Evolutionary conservation across 2,888 invertebrate species (phyloP).

Genomic region (Cremastinae sp.): DNA sequence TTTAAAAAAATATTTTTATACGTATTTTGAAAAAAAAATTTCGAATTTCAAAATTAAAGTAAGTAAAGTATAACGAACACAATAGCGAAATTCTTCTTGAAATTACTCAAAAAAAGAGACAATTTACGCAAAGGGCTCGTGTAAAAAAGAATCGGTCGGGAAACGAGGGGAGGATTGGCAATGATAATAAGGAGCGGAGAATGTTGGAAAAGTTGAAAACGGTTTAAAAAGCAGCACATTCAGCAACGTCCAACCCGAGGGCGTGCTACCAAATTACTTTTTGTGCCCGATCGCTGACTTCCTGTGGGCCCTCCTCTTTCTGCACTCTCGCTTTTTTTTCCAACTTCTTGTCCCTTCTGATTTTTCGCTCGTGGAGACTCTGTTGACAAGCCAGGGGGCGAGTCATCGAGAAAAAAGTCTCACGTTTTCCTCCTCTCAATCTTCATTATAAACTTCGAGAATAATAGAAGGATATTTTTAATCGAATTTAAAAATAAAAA

Average conservation of each 20-base stretch:
- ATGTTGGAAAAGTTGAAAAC: slow-evolving; percentile 42
- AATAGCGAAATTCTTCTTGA: too few relatives aligned
- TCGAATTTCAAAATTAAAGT: too few relatives aligned
- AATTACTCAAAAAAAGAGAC: slow-evolving; percentile 26
- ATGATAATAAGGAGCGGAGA: slow-evolving; percentile 29
- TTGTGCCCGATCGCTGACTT: slow-evolving; percentile 67
- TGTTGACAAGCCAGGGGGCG: slow-evolving; percentile 7
- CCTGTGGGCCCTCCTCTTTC: slow-evolving; percentile 55
- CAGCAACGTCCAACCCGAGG: slow-evolving; percentile 66
- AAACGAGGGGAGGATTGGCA: slow-evolving; percentile 17
- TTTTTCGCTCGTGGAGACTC: slow-evolving; percentile 14
- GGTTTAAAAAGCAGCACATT: slow-evolving; percentile 67
- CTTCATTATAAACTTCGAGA: too few relatives aligned
- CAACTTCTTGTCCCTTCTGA: slow-evolving; percentile 5
- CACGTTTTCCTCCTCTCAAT: not conserved
- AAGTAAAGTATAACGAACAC: too few relatives aligned
- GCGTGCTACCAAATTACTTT: slow-evolving; percentile 71
- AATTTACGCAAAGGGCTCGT: slow-evolving; percentile 30
- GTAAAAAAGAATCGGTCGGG: not conserved
- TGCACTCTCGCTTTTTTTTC: slow-evolving; percentile 44
- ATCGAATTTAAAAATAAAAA: not conserved
- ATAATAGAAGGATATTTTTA: too few relatives aligned
- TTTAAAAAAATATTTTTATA: too few relatives aligned
- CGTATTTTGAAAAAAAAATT: too few relatives aligned
- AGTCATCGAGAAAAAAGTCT: slow-evolving; percentile 6